These are phyloP conservation scores for Oceanodroma tethys DNA, from an alignment of 2,113 vertebrate species.

Conservation along the genomic window DNA sequence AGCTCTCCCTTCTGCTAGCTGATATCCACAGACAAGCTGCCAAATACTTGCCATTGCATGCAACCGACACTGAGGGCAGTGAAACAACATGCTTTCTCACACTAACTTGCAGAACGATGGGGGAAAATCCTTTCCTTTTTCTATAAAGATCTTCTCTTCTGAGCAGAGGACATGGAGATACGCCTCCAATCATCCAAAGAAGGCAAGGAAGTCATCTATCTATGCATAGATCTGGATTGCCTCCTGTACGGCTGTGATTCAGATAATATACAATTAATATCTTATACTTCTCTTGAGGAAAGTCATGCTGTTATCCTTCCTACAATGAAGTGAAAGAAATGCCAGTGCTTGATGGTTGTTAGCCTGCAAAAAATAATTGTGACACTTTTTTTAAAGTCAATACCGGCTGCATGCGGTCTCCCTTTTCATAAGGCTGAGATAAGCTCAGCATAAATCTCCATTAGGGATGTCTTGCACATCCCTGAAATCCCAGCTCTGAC, in stretches of 20 bases:
- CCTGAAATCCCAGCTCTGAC: background rate
- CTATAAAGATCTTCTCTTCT: background rate
- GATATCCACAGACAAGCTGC: background rate
- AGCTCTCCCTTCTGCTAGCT: background rate
- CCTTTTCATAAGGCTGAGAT: background rate
- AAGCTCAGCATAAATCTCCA: constrained; percentile 10
- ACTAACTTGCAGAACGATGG: background rate
- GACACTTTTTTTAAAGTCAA: background rate
- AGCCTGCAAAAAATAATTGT: background rate
- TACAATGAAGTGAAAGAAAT: background rate
- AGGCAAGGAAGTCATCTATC: background rate
- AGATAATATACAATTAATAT: background rate
- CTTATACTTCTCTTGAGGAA: background rate
- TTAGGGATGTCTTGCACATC: background rate
- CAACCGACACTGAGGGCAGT: background rate
- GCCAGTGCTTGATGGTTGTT: accelerated
- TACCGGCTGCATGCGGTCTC: background rate
- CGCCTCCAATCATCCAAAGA: background rate
- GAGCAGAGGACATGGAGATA: background rate
- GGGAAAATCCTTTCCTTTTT: background rate
- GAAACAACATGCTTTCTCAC: background rate
- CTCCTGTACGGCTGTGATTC: background rate
- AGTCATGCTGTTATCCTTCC: background rate
- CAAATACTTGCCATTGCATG: background rate
- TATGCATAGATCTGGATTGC: background rate